Base-by-base conservation (phyloP, 2,888 invertebrate species). In the Coleophora flavipennella region DNA sequence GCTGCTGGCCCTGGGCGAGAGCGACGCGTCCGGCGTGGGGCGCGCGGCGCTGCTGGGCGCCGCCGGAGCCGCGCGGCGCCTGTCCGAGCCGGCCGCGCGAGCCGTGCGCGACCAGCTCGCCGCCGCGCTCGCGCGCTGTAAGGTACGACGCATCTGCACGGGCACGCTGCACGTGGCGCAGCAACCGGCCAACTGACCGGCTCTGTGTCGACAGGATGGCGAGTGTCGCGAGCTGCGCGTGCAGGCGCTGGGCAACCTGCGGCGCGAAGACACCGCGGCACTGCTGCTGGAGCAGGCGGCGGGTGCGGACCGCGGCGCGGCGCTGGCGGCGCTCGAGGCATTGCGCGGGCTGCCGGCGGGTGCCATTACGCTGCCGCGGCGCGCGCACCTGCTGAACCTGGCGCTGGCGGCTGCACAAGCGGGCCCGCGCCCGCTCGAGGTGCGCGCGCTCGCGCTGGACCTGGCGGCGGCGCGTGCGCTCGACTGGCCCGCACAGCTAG, bases 201-300 rank as follows among this genome's bases (percentile, higher is more conserved):
- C 8, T 7, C 10, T 3, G 8, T 27, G 8, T 2, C 3, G 6
- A 31, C 47, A 57, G 55, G 63, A 60, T 31, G 63, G 55, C 31
- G 41, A 38, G 10, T 67, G 75, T 40, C 58, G 62, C 36, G 56
- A 47, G 35, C 40, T 42, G 45, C 51, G 50, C 8, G 47, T 69
- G 48, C 55, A 38, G 27, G 74, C 77, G 51, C 61, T 76, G 35
- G 75, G 59, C 49, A 63, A 65, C 61, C 53, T 68, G 62, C 62
- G 60, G 31, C 59, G 57, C 57, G 57, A 50, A n/a, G 67, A 59
- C 51, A 36, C 51, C 28, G 53, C 46, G 25, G 62, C 56, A 40
- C 56, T 69, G 52, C 57, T 71, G 53, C 55, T 67, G 45, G 40
- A 48, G 45, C 56, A 55, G 48, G 71, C 38, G 49, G 43, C 46